Evolutionary conservation across 2,113 vertebrate species (phyloP).

Genomic region (Otis tarda): DNA sequence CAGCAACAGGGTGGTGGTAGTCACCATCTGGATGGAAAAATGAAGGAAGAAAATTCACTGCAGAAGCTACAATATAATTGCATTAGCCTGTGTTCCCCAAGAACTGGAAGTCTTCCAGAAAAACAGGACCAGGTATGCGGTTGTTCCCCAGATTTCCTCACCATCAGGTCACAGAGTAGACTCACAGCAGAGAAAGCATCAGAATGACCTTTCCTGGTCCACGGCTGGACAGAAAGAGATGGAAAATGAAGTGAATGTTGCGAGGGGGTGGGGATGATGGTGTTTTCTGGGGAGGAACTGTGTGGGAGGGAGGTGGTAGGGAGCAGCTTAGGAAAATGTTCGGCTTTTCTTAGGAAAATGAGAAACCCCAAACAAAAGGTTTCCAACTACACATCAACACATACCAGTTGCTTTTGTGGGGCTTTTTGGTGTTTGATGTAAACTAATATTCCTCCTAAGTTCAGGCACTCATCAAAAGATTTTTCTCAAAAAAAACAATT

Average conservation of each 20-base stretch:
- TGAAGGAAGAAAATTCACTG: neutral
- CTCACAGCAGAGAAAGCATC: neutral
- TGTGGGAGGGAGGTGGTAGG: neutral
- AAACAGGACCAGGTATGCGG: neutral
- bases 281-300: neutral
- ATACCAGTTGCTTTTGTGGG: neutral
- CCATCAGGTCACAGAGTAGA: neutral
- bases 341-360: neutral
- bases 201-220: neutral
- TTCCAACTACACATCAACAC: neutral
- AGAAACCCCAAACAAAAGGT: neutral
- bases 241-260: neutral
- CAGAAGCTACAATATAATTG: neutral
- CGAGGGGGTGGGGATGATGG: no score
- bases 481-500: neutral
- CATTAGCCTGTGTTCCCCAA: no score
- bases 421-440: neutral
- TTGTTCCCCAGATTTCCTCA: neutral
- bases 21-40: neutral
- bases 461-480: neutral
- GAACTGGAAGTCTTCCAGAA: neutral
- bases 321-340: neutral
- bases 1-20: neutral
- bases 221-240: neutral
- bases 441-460: neutral